Evolutionary conservation across 1,140 invertebrate genomes (phyloP).

Genomic region (Trichonephila clavata): DNA sequence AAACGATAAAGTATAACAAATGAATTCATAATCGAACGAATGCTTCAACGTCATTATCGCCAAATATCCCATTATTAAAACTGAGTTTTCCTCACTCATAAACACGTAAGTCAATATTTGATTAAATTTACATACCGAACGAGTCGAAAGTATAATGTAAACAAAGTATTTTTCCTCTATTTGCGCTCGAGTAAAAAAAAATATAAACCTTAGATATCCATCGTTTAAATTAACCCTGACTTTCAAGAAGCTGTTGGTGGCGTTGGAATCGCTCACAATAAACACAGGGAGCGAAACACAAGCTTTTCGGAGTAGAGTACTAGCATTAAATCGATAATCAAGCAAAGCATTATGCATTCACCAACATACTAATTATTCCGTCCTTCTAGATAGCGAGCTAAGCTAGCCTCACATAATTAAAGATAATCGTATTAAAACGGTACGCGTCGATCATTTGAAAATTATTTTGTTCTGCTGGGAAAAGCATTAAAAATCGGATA

Average conservation of each 20-base stretch:
- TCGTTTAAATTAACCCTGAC: conserved; percentile 50
- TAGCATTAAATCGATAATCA: conserved; percentile 74
- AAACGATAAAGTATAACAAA: neutral
- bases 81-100: neutral
- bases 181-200: neutral
- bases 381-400: conserved; percentile 58
- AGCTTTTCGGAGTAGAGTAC: conserved; percentile 22
- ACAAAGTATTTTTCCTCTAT: neutral
- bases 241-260: neutral
- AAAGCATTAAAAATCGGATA: conserved; percentile 72
- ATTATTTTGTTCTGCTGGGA: conserved; percentile 65
- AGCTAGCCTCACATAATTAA: conserved; percentile 74
- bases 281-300: conserved; percentile 9
- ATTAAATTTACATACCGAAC: conserved; percentile 41
- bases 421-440: conserved; percentile 74
- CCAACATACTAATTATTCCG: conserved; percentile 72
- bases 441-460: conserved; percentile 68
- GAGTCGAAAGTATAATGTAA: neutral
- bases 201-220: neutral
- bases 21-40: neutral
- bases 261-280: conserved; percentile 33
- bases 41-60: neutral
- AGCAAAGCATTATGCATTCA: conserved; percentile 63
- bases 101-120: conserved; percentile 44
- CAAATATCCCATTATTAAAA: neutral